phyloP scores from a whole-genome alignment of 2,888 invertebrate genomes.

The Xestia sexstrigata region DNA sequence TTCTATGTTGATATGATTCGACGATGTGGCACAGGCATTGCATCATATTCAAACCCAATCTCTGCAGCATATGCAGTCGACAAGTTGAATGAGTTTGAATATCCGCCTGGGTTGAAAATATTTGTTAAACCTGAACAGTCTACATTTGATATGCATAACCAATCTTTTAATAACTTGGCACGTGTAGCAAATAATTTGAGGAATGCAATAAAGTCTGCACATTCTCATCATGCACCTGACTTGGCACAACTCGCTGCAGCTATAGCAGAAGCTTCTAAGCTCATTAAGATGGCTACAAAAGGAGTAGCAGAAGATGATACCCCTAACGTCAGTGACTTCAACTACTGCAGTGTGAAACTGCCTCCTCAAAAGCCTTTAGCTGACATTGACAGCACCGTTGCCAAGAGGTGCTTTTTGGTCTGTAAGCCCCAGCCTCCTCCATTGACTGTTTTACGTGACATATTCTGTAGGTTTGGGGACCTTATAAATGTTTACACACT shows the following conservation, averaged over 20 bases:
- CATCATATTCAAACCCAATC: slow-evolving; percentile 81
- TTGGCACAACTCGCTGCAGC: slow-evolving; percentile 93
- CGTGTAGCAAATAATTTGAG: slow-evolving; percentile 77
- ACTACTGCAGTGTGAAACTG: slow-evolving; percentile 92
- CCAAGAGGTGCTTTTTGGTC: slow-evolving; percentile 93
- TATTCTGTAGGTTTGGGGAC: slow-evolving; percentile 97
- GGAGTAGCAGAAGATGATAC: slow-evolving; percentile 73
- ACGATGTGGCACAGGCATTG: slow-evolving; percentile 85
- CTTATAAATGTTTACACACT: slow-evolving; percentile 97
- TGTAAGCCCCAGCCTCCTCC: slow-evolving; percentile 93
- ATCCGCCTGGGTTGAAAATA: slow-evolving; percentile 96
- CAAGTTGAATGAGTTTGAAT: slow-evolving; percentile 97
- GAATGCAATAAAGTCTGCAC: slow-evolving; percentile 76
- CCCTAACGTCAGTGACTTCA: slow-evolving; percentile 79
- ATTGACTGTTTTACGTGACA: slow-evolving; percentile 94
- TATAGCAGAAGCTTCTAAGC: slow-evolving; percentile 94
- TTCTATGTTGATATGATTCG: slow-evolving; percentile 87
- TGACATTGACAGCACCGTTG: slow-evolving; percentile 92
- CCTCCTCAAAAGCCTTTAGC: slow-evolving; percentile 94
- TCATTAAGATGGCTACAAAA: slow-evolving; percentile 92
- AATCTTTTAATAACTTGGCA: slow-evolving; percentile 74
- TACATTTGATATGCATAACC: slow-evolving; percentile 72
- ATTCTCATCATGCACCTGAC: slow-evolving; percentile 82
- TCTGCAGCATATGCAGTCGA: slow-evolving; percentile 93
- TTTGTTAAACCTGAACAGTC: slow-evolving; percentile 93